phyloP scores from a whole-genome alignment of 2,797 vertebrate genomes.

The Sandelia bainsii region DNA sequence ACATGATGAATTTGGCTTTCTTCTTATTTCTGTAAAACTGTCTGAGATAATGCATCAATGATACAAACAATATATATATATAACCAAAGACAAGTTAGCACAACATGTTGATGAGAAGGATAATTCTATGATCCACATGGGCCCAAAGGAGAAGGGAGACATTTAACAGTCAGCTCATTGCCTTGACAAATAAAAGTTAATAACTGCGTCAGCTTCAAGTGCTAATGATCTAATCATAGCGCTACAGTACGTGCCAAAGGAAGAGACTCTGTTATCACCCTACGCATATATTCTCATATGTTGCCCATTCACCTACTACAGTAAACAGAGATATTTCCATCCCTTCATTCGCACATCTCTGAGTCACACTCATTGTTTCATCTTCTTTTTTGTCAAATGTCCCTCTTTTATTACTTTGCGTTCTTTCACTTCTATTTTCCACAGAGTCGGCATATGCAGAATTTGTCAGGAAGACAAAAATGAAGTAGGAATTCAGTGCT shows the following conservation, averaged over 20 bases:
- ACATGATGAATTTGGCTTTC: slow-evolving; percentile 7
- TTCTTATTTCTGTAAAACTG: slow-evolving; percentile 5
- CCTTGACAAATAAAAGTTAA: slow-evolving; percentile 37
- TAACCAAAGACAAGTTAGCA: not conserved
- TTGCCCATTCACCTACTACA: slow-evolving; percentile 57
- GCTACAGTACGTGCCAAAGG: slow-evolving; percentile 34
- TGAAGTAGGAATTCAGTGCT: slow-evolving; percentile 57
- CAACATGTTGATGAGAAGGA: not conserved
- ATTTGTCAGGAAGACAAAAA: slow-evolving; percentile 68
- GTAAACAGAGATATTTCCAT: slow-evolving; percentile 65
- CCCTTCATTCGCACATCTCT: slow-evolving; percentile 53
- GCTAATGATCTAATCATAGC: slow-evolving; percentile 60
- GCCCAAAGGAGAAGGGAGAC: slow-evolving; percentile 7
- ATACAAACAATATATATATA: slow-evolving; percentile 3
- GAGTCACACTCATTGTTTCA: slow-evolving; percentile 62
- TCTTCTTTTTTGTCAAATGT: slow-evolving; percentile 29
- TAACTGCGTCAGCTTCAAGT: slow-evolving; percentile 29
- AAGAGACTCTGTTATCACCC: slow-evolving; percentile 62
- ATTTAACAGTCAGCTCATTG: slow-evolving; percentile 34
- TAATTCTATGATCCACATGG: slow-evolving; percentile 3
- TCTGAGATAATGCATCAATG: slow-evolving; percentile 12
- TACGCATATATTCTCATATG: slow-evolving; percentile 56
- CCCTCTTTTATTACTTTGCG: slow-evolving; percentile 43
- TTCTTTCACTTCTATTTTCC: slow-evolving; percentile 65
- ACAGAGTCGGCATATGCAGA: slow-evolving; percentile 57